Conservation (phyloP, 1,140 invertebrate species). For the Neotoxoptera formosana region DNA sequence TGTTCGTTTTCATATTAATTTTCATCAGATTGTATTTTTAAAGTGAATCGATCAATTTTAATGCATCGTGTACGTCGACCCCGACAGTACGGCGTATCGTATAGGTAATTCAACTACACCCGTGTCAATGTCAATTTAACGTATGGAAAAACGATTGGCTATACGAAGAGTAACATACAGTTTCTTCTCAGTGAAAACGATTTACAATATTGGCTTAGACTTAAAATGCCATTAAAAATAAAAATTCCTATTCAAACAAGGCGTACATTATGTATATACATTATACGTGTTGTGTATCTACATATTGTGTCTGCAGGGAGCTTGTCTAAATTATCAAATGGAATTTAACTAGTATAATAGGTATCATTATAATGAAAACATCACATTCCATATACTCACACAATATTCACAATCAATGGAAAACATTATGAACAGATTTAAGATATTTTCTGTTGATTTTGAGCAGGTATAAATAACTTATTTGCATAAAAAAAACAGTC, state of each 20-base stretch:
- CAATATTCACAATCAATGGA: neutral
- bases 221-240: neutral
- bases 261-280: neutral
- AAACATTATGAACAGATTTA: neutral
- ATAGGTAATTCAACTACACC: constrained; percentile 56
- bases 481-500: neutral
- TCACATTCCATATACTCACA: neutral
- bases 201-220: neutral
- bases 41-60: constrained; percentile 44
- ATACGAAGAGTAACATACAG: neutral
- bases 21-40: neutral
- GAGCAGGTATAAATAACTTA: neutral
- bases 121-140: constrained; percentile 48
- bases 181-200: neutral
- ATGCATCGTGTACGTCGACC: neutral
- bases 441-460: neutral
- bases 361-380: neutral
- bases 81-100: constrained; percentile 8
- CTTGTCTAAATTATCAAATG: neutral
- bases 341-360: neutral
- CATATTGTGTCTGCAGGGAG: neutral
- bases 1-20: neutral
- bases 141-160: constrained; percentile 17
- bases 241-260: neutral
- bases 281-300: neutral